Conservation (phyloP, 2,113 vertebrate genomes). For the Pitta sordida region DNA sequence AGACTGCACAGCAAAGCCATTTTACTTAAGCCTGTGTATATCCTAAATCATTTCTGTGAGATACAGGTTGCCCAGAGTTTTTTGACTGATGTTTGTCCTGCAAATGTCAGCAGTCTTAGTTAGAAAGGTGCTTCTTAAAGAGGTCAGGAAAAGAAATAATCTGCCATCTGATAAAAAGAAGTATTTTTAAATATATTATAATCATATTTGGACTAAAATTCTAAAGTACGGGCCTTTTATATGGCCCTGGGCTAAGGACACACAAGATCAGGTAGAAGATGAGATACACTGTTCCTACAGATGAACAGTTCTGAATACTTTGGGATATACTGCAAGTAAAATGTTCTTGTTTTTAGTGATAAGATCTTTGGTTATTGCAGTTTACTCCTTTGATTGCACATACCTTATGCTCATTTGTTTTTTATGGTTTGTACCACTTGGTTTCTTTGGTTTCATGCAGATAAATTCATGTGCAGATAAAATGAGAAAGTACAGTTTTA, state of each 20-base stretch:
- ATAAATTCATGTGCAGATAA: neutral
- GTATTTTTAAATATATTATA: neutral
- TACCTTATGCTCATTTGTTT: neutral
- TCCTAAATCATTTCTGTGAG: neutral
- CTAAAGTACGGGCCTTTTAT: neutral
- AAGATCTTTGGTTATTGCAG: neutral
- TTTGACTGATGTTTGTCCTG: neutral
- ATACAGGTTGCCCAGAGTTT: rapidly evolving
- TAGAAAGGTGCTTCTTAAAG: neutral
- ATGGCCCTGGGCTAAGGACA: neutral
- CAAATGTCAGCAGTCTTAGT: neutral
- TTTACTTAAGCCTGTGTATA: neutral
- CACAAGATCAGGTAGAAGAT: rapidly evolving
- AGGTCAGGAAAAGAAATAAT: neutral
- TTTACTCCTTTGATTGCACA: neutral
- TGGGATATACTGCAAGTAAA: neutral
- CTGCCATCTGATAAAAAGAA: neutral
- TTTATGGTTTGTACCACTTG: neutral
- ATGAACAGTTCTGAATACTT: neutral
- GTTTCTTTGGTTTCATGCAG: neutral
- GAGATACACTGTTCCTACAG: neutral
- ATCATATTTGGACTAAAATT: neutral
- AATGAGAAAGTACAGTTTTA: neutral
- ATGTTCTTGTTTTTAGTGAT: neutral
- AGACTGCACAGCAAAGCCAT: neutral